phyloP scores from a whole-genome alignment of 2,888 invertebrate species.

The Epirrhoe alternata region DNA sequence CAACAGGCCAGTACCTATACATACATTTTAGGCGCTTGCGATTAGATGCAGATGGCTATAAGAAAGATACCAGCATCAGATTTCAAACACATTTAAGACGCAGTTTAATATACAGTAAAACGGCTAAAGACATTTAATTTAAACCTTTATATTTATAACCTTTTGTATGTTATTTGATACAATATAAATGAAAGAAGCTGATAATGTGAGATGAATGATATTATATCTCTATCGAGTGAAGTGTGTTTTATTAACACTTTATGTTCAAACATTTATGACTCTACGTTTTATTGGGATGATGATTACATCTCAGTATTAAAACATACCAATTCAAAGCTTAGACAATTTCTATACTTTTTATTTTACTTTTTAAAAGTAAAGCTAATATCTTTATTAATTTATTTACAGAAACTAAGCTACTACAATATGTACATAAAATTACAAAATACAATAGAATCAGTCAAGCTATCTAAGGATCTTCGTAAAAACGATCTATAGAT shows the following conservation, averaged over 20 bases:
- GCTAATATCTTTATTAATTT: too few species aligned
- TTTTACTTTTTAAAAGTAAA: too few species aligned
- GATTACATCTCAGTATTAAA: neutral
- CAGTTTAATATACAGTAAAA: neutral
- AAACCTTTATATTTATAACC: neutral
- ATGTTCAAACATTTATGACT: neutral
- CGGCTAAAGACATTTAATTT: neutral
- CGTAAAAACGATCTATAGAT: too few species aligned
- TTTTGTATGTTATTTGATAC: constrained; percentile 5
- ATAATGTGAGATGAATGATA: neutral
- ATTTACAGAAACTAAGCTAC: too few species aligned
- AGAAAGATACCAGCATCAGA: neutral
- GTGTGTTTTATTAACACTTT: neutral
- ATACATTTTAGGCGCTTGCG: neutral
- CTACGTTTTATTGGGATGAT: neutral
- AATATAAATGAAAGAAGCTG: neutral
- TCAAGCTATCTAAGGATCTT: too few species aligned
- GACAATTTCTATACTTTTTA: too few species aligned
- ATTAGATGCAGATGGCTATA: neutral
- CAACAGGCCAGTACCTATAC: neutral
- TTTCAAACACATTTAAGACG: constrained; percentile 1
- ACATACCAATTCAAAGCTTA: too few species aligned
- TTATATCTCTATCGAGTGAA: neutral
- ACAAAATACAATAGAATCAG: too few species aligned
- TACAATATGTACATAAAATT: too few species aligned